Conservation (phyloP, 2,113 vertebrate genomes). For the Athene cunicularia region DNA sequence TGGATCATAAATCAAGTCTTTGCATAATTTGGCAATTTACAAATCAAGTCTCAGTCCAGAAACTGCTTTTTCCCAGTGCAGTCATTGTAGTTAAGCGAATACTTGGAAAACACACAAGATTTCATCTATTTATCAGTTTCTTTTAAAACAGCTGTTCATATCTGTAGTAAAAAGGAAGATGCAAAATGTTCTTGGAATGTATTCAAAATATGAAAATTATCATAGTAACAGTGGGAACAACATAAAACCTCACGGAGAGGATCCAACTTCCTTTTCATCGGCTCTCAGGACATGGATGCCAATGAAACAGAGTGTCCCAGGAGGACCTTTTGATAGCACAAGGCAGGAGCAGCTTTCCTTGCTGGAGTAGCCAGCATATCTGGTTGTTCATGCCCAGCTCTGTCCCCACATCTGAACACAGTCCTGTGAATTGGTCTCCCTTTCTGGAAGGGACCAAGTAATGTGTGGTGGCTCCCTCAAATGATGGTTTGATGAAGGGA, state of each 20-base stretch:
- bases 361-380: not conserved
- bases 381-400: not conserved
- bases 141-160: conserved; percentile 62
- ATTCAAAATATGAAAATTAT: conserved; percentile 49
- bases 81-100: conserved; percentile 34
- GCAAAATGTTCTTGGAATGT: conserved; percentile 59
- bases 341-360: not conserved
- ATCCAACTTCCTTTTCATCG: not conserved
- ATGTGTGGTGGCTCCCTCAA: not conserved
- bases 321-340: not conserved
- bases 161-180: conserved; percentile 42
- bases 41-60: conserved; percentile 30
- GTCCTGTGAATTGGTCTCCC: not conserved
- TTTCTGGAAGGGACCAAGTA: not conserved
- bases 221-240: conserved; percentile 32
- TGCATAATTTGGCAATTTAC: conserved; percentile 55
- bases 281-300: not conserved
- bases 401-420: not conserved
- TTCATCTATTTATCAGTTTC: conserved; percentile 53
- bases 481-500: not conserved
- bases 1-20: conserved; percentile 57
- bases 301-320: not conserved
- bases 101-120: conserved; percentile 54
- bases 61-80: conserved; percentile 39
- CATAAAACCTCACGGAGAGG: not conserved